Base-by-base conservation (phyloP, 2,113 vertebrate genomes). In the Ia io region DNA sequence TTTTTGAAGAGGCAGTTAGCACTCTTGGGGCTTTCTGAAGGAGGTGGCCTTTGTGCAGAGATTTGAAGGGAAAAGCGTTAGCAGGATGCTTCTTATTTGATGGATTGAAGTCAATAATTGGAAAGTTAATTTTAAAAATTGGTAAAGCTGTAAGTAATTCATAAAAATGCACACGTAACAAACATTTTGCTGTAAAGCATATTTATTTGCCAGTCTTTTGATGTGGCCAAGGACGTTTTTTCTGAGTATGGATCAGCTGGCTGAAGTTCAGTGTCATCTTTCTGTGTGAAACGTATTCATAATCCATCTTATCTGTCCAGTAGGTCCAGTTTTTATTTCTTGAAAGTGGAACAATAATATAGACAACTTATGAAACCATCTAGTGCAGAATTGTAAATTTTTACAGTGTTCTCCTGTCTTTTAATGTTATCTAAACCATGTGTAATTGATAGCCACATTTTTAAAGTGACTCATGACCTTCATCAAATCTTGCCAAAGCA, bases 401-500 rank as follows among this genome's bases (percentile, higher is more conserved):
- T 96, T 76, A 69, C 37, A 93, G 77, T 84, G 84, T 61, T 91
- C 47, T 74, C 6, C 80, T 65, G 16, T 35, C 44, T 90, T 90
- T 95, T 71, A 77, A 84, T 16, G 6, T 93, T 88, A 88, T 93
- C 92, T 95, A 96, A 96, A 67, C 28, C 61, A 40, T 76, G 89
- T 47, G 78, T 89, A 90, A 92, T 94, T 95, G 88, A 88, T 69
- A 95, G 77, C 25, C 70, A 92, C 22, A 84, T 63, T 95, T 97
- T 85, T 63, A 53, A 90, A 84, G 76, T 84, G 77, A 95, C 44
- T 95, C 42, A 84, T 90, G 28, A 90, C 59, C 51, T 96, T 97
- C 95, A 79, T 96, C 47, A 20, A 93, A 59, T 96, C 76, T 95
- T 97, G 47, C 71, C 67, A 80, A 95, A 93, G 35, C 76, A 84